A percentile compares a stretch with the other conserved stretches of the same genome.
These are phyloP conservation scores for Melanaphis sacchari DNA, from an alignment of 1,140 invertebrate species.

Conservation along the genomic window DNA sequence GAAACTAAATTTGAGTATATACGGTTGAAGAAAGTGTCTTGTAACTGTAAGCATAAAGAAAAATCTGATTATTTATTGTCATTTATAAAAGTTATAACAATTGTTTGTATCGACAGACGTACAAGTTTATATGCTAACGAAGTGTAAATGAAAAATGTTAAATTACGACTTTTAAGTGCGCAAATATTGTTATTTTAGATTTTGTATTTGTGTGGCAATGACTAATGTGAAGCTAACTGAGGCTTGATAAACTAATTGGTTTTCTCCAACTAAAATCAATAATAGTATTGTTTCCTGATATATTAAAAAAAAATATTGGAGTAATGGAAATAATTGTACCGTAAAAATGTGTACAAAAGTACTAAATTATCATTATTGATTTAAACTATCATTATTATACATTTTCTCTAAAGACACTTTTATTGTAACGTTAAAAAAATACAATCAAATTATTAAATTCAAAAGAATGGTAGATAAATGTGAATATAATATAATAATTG, in stretches of 20 bases:
- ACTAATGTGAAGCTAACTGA: neutral
- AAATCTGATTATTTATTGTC: neutral
- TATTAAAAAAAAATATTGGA: neutral
- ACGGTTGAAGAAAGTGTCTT: neutral
- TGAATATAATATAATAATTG: neutral
- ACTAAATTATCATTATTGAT: neutral
- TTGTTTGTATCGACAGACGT: neutral
- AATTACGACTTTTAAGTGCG: neutral
- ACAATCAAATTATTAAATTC: neutral
- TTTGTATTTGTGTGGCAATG: neutral
- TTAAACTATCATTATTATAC: neutral
- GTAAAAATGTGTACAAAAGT: neutral
- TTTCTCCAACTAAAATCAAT: neutral
- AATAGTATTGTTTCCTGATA: neutral
- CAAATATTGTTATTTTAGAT: neutral
- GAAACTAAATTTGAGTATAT: conserved; percentile 25
- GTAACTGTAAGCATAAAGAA: neutral
- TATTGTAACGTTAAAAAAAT: neutral
- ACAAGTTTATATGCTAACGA: too few relatives aligned
- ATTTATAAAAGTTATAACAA: neutral
- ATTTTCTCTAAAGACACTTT: neutral
- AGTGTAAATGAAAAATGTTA: neutral
- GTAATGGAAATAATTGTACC: neutral
- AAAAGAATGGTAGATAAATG: neutral
- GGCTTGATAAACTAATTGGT: neutral